Base-by-base conservation (phyloP, 2,888 invertebrate species). In the Apotomis betuletana region DNA sequence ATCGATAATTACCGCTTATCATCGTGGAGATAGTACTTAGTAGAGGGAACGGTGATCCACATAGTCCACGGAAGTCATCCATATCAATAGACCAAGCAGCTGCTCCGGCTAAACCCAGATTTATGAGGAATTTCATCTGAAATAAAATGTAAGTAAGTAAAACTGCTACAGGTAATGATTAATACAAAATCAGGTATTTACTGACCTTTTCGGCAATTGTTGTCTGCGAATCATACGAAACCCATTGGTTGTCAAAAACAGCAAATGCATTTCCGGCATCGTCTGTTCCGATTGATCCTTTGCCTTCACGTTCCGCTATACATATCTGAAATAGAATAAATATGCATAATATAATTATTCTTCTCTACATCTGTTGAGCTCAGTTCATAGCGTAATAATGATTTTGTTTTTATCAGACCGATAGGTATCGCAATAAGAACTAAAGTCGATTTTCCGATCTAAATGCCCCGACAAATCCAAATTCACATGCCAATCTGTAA, bases 41-140 rank as follows among this genome's bases (percentile, higher is more conserved):
- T 74, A 96, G 90, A 0, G 96, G 96, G 94, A 95, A 96, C 27
- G 95, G 94, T 68, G 94, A 92, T 3, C 96, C 95, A 81, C 97
- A 96, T n/a, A 96, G 92, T 13, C 96, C 96, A 86, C 96, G 94
- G 83, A 96, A 97, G 82, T 97, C 97, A 75, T 97, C 97, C 86
- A 97, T 91, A 83, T 97, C 97, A 44, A 96, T 90, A 0, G 96
- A 94, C 94, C 95, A 96, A 0, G 96, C 94, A 52, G 95, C 95
- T 3, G 95, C 95, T 46, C 97, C 97, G 0, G 95, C 96, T 62
- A 97, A 90, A 4, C 94, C 94, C 55, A 94, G 88, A 49, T 94
- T 94, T 76, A 94, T 94, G 3, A 95, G 90, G 77, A 95, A 96
- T 44, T 94, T 94, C 86, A 95, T 94, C 95, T 96, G 85, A 63